These are phyloP conservation scores for Xestia rhomboidea DNA, from an alignment of 2,888 invertebrate species.

Conservation along the genomic window DNA sequence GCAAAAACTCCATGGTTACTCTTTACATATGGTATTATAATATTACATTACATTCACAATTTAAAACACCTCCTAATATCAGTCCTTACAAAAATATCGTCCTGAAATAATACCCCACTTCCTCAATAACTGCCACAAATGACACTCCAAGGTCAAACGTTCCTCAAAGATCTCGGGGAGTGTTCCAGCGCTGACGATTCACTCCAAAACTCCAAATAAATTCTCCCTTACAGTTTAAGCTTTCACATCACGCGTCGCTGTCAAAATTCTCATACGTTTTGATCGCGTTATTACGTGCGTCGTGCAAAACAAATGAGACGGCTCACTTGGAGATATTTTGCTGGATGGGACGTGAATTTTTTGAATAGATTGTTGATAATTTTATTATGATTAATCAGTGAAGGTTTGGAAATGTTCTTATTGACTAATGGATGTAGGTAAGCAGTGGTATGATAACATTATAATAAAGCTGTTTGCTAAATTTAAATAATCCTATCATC, in stretches of 20 bases:
- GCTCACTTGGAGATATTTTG: constrained; percentile 50
- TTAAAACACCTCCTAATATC: constrained; percentile 5
- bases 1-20: no score
- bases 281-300: constrained; percentile 88
- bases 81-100: constrained; percentile 13
- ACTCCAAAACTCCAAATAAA: constrained; percentile 72
- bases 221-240: constrained; percentile 76
- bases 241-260: constrained; percentile 83
- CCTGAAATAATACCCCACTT: constrained; percentile 16
- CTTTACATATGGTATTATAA: no score
- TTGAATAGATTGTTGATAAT: background rate
- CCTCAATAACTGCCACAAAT: constrained; percentile 22
- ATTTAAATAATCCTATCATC: background rate
- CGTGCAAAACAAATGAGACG: constrained; percentile 87
- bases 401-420: background rate
- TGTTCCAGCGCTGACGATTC: constrained; percentile 62
- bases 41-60: background rate
- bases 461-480: background rate
- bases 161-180: constrained; percentile 51
- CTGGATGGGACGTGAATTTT: constrained; percentile 42
- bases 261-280: constrained; percentile 89
- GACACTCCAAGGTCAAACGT: constrained; percentile 53
- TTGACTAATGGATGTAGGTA: background rate
- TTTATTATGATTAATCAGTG: background rate
- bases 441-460: background rate